These are phyloP conservation scores for Netelia inedita DNA, from an alignment of 2,888 invertebrate genomes.

Conservation along the genomic window DNA sequence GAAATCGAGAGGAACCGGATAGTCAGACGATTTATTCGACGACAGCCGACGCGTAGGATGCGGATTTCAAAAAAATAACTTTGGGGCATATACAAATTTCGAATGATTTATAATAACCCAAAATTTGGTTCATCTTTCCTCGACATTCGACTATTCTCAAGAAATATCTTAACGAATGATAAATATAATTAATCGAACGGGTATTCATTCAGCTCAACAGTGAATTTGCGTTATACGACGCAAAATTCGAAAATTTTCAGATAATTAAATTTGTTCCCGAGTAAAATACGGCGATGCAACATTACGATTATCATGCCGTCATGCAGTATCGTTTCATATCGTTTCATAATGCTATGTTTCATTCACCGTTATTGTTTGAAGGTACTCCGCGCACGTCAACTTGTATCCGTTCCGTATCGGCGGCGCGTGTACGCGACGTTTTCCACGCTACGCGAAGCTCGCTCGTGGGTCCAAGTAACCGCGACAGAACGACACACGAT, in stretches of 20 bases:
- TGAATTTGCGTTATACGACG: too few species aligned
- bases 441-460: slow-evolving; percentile 69
- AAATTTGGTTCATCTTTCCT: too few species aligned
- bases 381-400: slow-evolving; percentile 35
- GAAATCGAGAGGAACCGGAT: slow-evolving; percentile 15
- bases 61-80: neutral
- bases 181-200: neutral
- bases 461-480: slow-evolving; percentile 56
- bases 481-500: slow-evolving; percentile 46
- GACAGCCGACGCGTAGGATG: neutral
- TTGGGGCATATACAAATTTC: neutral
- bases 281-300: neutral
- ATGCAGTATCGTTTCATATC: slow-evolving; percentile 17
- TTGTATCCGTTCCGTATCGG: slow-evolving; percentile 78
- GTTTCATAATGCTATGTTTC: slow-evolving; percentile 69
- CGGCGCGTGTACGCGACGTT: slow-evolving; percentile 55
- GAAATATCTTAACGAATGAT: neutral
- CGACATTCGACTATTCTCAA: neutral
- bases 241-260: neutral
- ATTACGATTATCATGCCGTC: slow-evolving; percentile 2
- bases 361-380: slow-evolving; percentile 77
- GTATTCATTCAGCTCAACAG: too few species aligned
- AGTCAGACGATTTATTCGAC: neutral
- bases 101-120: too few species aligned
- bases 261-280: neutral